Conservation (phyloP, 2,797 vertebrate species). For the Pygocentrus nattereri region DNA sequence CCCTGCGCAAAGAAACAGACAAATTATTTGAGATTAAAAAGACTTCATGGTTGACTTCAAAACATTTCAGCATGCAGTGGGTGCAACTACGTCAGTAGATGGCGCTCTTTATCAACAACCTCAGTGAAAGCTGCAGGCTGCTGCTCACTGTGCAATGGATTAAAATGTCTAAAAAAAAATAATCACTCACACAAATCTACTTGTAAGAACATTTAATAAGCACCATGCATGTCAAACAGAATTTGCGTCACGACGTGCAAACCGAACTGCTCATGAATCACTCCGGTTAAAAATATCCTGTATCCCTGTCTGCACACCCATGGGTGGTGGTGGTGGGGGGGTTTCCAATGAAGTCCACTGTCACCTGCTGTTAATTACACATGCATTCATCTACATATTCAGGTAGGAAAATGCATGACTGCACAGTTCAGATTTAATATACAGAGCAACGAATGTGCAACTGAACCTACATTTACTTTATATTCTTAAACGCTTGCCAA, state of each 20-base stretch:
- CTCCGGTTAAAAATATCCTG: background rate
- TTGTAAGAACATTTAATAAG: background rate
- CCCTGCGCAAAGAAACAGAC: conserved; percentile 75
- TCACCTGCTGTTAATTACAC: background rate
- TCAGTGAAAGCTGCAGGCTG: background rate
- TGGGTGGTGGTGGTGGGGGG: background rate
- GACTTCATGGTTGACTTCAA: background rate
- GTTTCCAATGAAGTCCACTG: background rate
- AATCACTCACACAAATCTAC: background rate
- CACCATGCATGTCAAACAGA: background rate
- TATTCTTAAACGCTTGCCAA: too few species aligned
- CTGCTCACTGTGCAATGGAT: background rate
- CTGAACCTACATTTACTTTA: too few species aligned
- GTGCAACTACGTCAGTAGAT: background rate
- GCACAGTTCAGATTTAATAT: too few species aligned
- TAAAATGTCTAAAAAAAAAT: background rate
- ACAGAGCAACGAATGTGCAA: too few species aligned
- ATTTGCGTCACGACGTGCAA: background rate
- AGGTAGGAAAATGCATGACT: background rate
- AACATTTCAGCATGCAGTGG: background rate
- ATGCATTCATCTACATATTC: background rate
- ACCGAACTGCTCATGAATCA: background rate
- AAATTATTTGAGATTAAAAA: background rate
- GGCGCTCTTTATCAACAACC: background rate
- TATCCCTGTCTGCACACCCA: background rate